Evolutionary conservation across 2,888 invertebrate species (phyloP).

Genomic region (Salticus scenicus): DNA sequence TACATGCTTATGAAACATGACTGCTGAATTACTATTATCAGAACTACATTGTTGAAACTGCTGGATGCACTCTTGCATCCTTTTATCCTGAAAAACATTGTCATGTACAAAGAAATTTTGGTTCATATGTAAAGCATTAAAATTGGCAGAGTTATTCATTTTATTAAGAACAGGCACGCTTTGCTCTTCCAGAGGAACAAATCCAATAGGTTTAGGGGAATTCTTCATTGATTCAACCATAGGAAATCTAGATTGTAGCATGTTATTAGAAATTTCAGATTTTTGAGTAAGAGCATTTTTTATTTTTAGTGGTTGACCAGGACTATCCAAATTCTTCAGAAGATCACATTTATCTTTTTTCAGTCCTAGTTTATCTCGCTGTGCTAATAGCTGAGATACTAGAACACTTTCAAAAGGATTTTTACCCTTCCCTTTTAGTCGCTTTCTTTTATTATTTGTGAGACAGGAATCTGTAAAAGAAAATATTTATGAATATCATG

Average conservation of each 20-base stretch:
- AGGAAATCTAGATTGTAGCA: not conserved
- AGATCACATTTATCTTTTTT: constrained; percentile 54
- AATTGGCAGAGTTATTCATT: constrained; percentile 40
- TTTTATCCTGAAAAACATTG: constrained; percentile 63
- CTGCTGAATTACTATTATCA: constrained; percentile 37
- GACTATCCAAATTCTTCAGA: constrained; percentile 30
- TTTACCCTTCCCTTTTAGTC: constrained; percentile 69
- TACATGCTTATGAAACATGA: constrained; percentile 63
- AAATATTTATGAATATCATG: not conserved
- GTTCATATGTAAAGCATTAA: constrained; percentile 40
- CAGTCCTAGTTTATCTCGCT: constrained; percentile 72
- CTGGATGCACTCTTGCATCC: constrained; percentile 56
- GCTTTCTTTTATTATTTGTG: constrained; percentile 67
- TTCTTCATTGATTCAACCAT: constrained; percentile 37
- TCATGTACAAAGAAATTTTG: constrained; percentile 63
- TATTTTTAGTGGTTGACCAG: constrained; percentile 33
- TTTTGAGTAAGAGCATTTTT: constrained; percentile 26
- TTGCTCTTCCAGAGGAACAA: constrained; percentile 60
- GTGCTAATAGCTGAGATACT: constrained; percentile 74
- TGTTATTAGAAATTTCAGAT: constrained; percentile 11
- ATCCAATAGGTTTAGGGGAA: constrained; percentile 43
- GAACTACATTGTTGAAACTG: constrained; percentile 47
- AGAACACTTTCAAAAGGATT: constrained; percentile 74
- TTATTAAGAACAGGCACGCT: constrained; percentile 52
- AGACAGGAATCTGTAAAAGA: constrained; percentile 35